Conservation (phyloP, 2,113 vertebrate genomes). For the Pipa parva region DNA sequence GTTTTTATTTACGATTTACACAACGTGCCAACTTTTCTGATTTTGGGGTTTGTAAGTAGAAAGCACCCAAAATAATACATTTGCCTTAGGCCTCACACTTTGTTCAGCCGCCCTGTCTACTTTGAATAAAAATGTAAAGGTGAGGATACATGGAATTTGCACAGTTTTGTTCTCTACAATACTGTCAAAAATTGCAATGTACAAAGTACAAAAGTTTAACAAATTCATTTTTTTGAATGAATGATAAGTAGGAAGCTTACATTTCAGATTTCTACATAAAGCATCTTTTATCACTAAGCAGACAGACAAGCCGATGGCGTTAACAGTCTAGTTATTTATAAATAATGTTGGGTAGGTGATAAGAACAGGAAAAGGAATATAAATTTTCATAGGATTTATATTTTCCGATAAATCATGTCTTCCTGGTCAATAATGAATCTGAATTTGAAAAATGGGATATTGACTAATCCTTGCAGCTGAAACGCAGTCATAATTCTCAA, state of each 20-base stretch:
- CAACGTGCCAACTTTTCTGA: too few relatives aligned
- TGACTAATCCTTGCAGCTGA: conserved; percentile 41
- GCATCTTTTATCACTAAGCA: conserved; percentile 11
- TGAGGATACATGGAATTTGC: too few relatives aligned
- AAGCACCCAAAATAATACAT: too few relatives aligned
- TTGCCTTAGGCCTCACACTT: too few relatives aligned
- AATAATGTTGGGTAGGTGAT: conserved; percentile 24
- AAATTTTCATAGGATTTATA: conserved; percentile 27
- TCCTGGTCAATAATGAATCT: conserved; percentile 39
- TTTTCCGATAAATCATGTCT: conserved; percentile 32
- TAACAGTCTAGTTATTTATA: conserved; percentile 32
- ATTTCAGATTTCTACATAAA: conserved; percentile 1
- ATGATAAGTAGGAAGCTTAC: conserved; percentile 1
- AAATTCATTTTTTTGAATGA: neutral
- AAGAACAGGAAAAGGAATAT: conserved; percentile 23
- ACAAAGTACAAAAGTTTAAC: too few relatives aligned
- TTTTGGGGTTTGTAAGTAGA: too few relatives aligned
- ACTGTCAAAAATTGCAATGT: too few relatives aligned
- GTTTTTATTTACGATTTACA: too few relatives aligned
- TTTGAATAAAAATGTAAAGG: too few relatives aligned
- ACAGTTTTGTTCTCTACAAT: too few relatives aligned
- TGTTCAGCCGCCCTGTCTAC: too few relatives aligned
- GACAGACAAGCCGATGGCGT: conserved; percentile 9
- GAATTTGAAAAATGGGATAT: conserved; percentile 42
- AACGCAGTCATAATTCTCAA: conserved; percentile 44